These are phyloP conservation scores for Ammodytes dubius DNA, from an alignment of 2,113 vertebrate genomes.

Conservation along the genomic window DNA sequence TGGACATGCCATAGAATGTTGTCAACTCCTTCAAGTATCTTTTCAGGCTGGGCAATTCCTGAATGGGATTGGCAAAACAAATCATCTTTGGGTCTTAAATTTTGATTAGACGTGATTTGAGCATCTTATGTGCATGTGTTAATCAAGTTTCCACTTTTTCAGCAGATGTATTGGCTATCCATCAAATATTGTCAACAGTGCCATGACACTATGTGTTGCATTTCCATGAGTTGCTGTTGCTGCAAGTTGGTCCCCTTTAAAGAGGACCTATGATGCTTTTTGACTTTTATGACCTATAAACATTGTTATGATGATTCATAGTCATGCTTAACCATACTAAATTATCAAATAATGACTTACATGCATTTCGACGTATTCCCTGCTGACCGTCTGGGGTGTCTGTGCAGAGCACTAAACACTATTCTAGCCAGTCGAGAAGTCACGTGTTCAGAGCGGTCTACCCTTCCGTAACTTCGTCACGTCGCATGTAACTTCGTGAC, in stretches of 20 bases:
- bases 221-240: neutral
- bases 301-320: too few species aligned
- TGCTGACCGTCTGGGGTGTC: too few species aligned
- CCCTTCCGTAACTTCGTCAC: too few species aligned
- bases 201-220: neutral
- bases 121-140: neutral
- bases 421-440: too few species aligned
- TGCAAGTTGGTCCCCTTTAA: neutral
- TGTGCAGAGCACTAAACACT: too few species aligned
- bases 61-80: neutral
- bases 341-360: too few species aligned
- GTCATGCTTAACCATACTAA: too few species aligned
- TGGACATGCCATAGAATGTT: slow-evolving; percentile 1
- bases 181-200: neutral
- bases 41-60: neutral
- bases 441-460: too few species aligned
- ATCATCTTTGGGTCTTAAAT: slow-evolving; percentile 1
- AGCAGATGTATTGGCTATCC: neutral
- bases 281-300: too few species aligned
- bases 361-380: too few species aligned
- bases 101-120: neutral
- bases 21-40: slow-evolving; percentile 2
- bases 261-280: neutral
- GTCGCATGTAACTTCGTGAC: too few species aligned
- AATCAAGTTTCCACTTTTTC: neutral